phyloP scores from a whole-genome alignment of 2,797 vertebrate species.

The Neosalanx taihuensis region DNA sequence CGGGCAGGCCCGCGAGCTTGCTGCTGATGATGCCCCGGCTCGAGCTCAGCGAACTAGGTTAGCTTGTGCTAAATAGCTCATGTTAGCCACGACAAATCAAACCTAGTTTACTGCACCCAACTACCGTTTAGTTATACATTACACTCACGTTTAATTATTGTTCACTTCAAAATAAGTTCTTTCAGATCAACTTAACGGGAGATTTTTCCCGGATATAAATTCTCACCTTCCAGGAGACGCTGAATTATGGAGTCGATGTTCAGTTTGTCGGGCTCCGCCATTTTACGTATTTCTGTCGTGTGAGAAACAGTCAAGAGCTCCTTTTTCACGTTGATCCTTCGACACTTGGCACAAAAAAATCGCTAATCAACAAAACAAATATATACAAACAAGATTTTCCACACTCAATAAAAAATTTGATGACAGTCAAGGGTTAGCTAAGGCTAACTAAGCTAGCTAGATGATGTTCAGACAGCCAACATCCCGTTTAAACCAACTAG shows the following conservation, averaged over 20 bases:
- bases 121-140: neutral
- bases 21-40: too few species aligned
- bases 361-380: neutral
- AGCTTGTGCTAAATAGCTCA: neutral
- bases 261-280: constrained; percentile 87
- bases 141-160: neutral
- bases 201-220: neutral
- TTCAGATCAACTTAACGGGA: neutral
- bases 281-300: constrained; percentile 75
- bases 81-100: neutral
- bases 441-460: constrained; percentile 30
- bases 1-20: too few species aligned
- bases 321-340: constrained; percentile 54
- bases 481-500: neutral
- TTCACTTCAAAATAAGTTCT: neutral
- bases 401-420: neutral
- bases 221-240: constrained; percentile 81
- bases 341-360: constrained; percentile 22
- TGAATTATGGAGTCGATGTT: constrained; percentile 87
- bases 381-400: neutral
- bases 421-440: neutral
- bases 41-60: neutral
- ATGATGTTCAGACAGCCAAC: constrained; percentile 40
- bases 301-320: constrained; percentile 65
- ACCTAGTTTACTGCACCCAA: neutral